Evolutionary conservation across 2,113 vertebrate genomes (phyloP), one percentile per base, ranked within the genome.

Genomic region (Collichthys lucidus): DNA sequence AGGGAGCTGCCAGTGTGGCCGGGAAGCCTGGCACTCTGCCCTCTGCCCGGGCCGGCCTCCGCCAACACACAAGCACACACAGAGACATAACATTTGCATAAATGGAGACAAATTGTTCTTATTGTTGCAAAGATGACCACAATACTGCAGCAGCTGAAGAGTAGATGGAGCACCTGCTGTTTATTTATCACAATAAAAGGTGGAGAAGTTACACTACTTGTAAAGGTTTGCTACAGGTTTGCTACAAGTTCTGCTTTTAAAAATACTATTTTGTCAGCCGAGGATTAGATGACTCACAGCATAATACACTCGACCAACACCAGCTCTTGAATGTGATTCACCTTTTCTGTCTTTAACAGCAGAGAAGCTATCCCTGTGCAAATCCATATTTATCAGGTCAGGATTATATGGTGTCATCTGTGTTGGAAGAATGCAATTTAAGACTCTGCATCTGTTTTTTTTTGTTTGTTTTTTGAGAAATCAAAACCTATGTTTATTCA

Each of bases 1-100:
- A 88, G 88, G 88, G 89, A 86, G 86, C 86, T 79, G 86, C 63
- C 50, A 65, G 75, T 78, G 86, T 22, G 64, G 84, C 53, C 29
- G 87, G 81, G 86, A 76, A 29, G 52, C 65, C 80, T 80, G 85
- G 86, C 68, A 52, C 46, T 52, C 78, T 86, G 91, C 92, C 92
- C 89, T 87, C 74, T 88, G 86, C 83, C 77, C 63, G 0, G 12
- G 53, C 16, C 29, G 55, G 63, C 81, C 78, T 77, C 85, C 80
- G 31, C 90, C 90, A 84, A 87, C 88, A 76, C 90, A 71, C 31
- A 40, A 40, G 9, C 35, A 40, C 35, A 40, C 35, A 35, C 47
- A 71, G 26, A 44, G 11, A 24, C 24, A 74, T 22, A 44, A 67
- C 59, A 79, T 92, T 93, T 92, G 84, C 90, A 90, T 88, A 65